Evolutionary conservation across 2,797 vertebrate species (phyloP), one percentile per base, ranked within the genome.

Genomic region (Sebastes trivittatus): DNA sequence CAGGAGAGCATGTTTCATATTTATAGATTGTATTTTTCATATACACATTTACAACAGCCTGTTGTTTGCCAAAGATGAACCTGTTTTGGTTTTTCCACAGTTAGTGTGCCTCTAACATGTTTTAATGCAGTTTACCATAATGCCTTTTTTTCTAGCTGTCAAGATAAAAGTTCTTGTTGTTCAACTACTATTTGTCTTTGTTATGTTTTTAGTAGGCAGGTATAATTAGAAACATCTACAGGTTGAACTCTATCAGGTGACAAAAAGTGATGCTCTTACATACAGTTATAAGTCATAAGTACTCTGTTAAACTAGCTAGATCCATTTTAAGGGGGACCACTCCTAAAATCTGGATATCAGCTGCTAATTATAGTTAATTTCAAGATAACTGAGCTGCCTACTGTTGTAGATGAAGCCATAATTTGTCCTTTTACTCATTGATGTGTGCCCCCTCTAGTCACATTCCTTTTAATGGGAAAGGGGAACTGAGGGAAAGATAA

Each of bases 1-100:
- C 73, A 69, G 64, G 23, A 76, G 46, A 75, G 38, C 30, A 60
- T 56, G 34, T 80, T 66, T 88, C 4, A 59, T 85, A 89, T 85
- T 84, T 76, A 77, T 80, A 74, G 55, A 66, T 66, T 58, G 30
- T 83, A 49, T 85, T 14, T 87, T 86, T 82, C 75, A 73, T 77
- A 69, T 18, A 56, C 25, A 59, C 29, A 7, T 75, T 76, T 30
- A 78, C 16, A 65, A 20, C 65, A 73, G 25, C 25, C 54, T 13
- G 42, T 63, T 70, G 23, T 82, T 75, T 81, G 18, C 78, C 4
- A 77, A 80, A 83, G 60, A 79, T 60, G 5, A 75, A 55, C 16
- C 27, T 72, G 66, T 74, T 14, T 55, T 38, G 56, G n/a, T 25
- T 81, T 62, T 55, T 66, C 30, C 29, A 42, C 16, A 75, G 70